phyloP scores from a whole-genome alignment of 2,888 invertebrate genomes.

The Argynnis bischoffii region DNA sequence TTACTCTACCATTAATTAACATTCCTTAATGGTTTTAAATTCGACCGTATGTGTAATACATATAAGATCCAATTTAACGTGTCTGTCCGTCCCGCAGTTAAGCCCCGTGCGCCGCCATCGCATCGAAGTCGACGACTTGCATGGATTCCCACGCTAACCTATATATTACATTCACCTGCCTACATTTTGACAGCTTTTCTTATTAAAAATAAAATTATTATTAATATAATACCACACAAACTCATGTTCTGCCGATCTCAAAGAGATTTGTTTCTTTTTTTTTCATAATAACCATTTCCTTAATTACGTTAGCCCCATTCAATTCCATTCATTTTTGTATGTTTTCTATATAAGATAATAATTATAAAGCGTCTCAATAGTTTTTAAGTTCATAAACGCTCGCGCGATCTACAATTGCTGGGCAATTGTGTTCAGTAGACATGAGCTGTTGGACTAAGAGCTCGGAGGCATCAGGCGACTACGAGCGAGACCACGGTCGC shows the following conservation, averaged over 20 bases:
- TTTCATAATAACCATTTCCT: too few relatives aligned
- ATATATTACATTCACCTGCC: slow-evolving; percentile 2
- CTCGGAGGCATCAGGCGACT: too few relatives aligned
- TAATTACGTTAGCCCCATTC: not conserved
- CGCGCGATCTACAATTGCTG: slow-evolving; percentile 53
- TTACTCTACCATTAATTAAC: too few relatives aligned
- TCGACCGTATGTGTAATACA: not conserved
- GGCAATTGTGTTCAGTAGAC: slow-evolving; percentile 50
- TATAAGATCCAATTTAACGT: slow-evolving; percentile 18
- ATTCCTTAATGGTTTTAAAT: not conserved
- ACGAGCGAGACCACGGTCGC: too few relatives aligned
- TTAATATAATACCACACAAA: not conserved
- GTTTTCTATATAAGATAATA: slow-evolving; percentile 23
- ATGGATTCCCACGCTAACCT: slow-evolving; percentile 46
- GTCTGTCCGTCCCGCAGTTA: slow-evolving; percentile 44
- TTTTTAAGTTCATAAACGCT: slow-evolving; percentile 36
- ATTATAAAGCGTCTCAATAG: slow-evolving; percentile 6
- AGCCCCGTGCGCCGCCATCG: slow-evolving; percentile 42
- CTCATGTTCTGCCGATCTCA: not conserved
- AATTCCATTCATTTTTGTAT: slow-evolving; percentile 14
- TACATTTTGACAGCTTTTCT: slow-evolving; percentile 16
- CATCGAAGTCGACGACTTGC: slow-evolving; percentile 46
- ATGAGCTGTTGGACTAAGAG: slow-evolving; percentile 36
- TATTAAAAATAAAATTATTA: not conserved
- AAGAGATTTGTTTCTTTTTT: too few relatives aligned